These are phyloP conservation scores for Tetranychus urticae DNA, from an alignment of 1,140 invertebrate genomes.

Conservation along the genomic window DNA sequence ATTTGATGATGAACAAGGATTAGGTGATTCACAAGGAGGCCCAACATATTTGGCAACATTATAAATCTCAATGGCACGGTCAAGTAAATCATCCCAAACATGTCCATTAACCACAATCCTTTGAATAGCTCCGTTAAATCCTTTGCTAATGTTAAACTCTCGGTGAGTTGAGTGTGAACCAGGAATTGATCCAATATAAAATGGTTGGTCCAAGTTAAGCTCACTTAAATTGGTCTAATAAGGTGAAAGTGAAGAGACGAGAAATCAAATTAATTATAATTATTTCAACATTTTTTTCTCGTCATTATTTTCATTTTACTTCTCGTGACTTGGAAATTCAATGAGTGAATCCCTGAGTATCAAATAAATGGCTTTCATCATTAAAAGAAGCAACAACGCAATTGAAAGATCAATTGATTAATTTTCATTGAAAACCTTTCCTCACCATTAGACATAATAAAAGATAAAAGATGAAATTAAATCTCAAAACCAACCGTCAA, in stretches of 20 bases:
- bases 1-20: slow-evolving; percentile 44
- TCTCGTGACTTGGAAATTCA: too few species aligned
- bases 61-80: slow-evolving; percentile 18
- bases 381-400: too few species aligned
- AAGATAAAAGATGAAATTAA: too few species aligned
- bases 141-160: slow-evolving; percentile 39
- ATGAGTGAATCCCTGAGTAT: too few species aligned
- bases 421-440: too few species aligned
- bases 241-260: not conserved
- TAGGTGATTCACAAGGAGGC: slow-evolving; percentile 32
- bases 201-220: slow-evolving; percentile 51
- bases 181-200: slow-evolving; percentile 58
- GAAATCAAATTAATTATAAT: too few species aligned
- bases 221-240: slow-evolving; percentile 44
- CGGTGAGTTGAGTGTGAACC: slow-evolving; percentile 40
- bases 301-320: too few species aligned
- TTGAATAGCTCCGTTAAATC: slow-evolving; percentile 59
- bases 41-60: slow-evolving; percentile 37
- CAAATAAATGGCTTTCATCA: too few species aligned
- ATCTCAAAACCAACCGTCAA: too few species aligned
- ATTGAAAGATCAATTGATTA: too few species aligned
- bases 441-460: too few species aligned
- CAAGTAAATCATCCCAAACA: slow-evolving; percentile 24
- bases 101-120: slow-evolving; percentile 55
- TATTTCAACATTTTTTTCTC: too few species aligned